phyloP scores from a whole-genome alignment of 2,113 vertebrate genomes.

The Tragelaphus scriptus region DNA sequence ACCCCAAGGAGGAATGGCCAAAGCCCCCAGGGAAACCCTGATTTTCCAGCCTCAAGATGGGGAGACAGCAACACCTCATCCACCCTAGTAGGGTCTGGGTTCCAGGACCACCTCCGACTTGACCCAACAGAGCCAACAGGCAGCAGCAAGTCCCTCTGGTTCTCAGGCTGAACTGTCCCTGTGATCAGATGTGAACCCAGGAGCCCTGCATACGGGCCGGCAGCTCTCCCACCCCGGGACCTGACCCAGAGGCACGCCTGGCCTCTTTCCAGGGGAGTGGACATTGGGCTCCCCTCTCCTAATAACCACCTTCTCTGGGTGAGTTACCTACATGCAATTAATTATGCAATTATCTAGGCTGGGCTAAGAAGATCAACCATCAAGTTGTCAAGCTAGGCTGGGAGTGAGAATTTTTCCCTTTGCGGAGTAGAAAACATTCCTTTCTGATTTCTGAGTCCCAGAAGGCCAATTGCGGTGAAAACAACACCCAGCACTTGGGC shows the following conservation, averaged over 20 bases:
- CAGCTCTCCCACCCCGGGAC: fast-evolving
- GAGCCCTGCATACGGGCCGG: fast-evolving
- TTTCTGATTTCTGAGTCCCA: conserved; percentile 56
- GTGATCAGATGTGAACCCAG: background rate
- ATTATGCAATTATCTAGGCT: background rate
- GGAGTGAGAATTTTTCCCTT: background rate
- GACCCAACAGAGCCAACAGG: background rate
- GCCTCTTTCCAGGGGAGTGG: background rate
- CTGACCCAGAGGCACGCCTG: background rate
- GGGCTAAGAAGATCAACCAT: background rate
- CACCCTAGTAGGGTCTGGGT: background rate
- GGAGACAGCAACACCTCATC: background rate
- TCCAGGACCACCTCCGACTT: background rate
- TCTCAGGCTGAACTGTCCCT: fast-evolving
- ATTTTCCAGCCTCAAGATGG: background rate
- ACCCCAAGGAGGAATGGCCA: background rate
- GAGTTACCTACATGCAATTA: background rate
- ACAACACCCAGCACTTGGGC: conserved; percentile 45
- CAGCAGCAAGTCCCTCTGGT: fast-evolving
- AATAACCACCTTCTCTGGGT: background rate
- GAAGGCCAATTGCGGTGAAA: conserved; percentile 43
- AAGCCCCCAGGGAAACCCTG: background rate
- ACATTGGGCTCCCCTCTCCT: background rate
- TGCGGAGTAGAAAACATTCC: background rate
- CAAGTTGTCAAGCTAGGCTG: background rate